Evolutionary conservation across 2,113 vertebrate species (phyloP), one percentile per base, ranked within the genome.

Genomic region (Callithrix jacchus): DNA sequence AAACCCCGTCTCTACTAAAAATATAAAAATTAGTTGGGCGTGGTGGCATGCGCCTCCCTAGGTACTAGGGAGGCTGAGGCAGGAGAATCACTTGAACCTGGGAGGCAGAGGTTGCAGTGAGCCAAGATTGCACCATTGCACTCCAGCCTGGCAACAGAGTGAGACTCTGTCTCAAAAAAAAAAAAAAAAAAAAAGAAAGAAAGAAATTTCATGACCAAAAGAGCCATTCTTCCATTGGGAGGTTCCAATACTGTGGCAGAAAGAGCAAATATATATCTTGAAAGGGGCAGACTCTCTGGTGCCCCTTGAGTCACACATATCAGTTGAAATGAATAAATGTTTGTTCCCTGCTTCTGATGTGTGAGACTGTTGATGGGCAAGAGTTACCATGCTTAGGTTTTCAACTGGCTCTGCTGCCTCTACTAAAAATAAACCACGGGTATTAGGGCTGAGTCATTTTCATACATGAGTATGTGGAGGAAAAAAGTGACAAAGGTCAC

Each of bases 401-500:
- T 95, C 95, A 81, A 42, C 87, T 42, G 89, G 93, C 93, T 93
- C 80, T 87, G 45, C 58, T 71, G 71, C 68, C 71, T 58, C 18
- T 61, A 61, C 97, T 97, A 97, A 98, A 97, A 97, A 97, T 98
- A 97, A 90, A 80, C 45, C 35, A 9, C 66, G 14, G 14, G 73
- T 89, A 21, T 87, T 45, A 93, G 64, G 89, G 93, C 87, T 97
- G 97, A 97, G 97, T 98, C 97, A 97, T 96, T 95, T 91, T 97
- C 97, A 95, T 42, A 54, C 93, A 45, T 52, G 93, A 76, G 61
- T 68, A 79, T 77, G 87, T 94, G 95, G 95, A 97, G 85, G 93
- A 91, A 87, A 87, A 89, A 84, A 88, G 95, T 92, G 95, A 92
- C 97, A 97, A 97, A 97, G 96, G 96, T 95, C 94, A 97, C 6